A percentile compares a stretch with the other conserved stretches of the same genome.
phyloP scores from a whole-genome alignment of 2,797 vertebrate species.

The Oreochromis mossambicus region DNA sequence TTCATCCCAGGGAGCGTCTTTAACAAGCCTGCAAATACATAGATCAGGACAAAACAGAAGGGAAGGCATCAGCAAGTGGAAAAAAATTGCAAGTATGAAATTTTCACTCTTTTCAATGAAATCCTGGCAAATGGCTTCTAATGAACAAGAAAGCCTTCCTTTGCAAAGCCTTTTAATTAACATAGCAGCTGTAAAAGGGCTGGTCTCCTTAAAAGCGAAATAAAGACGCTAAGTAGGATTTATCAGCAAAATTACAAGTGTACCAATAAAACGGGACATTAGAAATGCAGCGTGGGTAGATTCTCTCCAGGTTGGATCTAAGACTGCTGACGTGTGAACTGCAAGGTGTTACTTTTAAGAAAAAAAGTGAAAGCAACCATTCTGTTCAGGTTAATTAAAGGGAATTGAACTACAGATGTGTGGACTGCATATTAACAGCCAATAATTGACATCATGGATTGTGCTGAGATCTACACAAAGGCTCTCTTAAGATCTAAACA shows the following conservation, averaged over 20 bases:
- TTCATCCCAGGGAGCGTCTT: constrained; percentile 96
- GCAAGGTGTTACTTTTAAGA: neutral
- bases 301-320: neutral
- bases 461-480: neutral
- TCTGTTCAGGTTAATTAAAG: neutral
- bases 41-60: neutral
- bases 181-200: constrained; percentile 2
- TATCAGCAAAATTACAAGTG: constrained; percentile 16
- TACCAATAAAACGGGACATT: constrained; percentile 11
- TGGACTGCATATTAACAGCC: neutral
- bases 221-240: constrained; percentile 17
- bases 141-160: neutral
- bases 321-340: constrained; percentile 21
- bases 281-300: constrained; percentile 14
- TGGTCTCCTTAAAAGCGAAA: constrained; percentile 10
- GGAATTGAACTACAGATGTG: constrained; percentile 16
- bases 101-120: neutral
- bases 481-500: neutral
- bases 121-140: neutral
- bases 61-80: neutral
- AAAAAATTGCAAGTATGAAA: neutral
- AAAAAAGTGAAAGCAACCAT: neutral
- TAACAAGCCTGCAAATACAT: constrained; percentile 86
- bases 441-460: neutral
- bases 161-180: constrained; percentile 11